Evolutionary conservation across 2,888 invertebrate species (phyloP), one percentile per base, ranked within the genome.

Genomic region (Agriotes lineatus): DNA sequence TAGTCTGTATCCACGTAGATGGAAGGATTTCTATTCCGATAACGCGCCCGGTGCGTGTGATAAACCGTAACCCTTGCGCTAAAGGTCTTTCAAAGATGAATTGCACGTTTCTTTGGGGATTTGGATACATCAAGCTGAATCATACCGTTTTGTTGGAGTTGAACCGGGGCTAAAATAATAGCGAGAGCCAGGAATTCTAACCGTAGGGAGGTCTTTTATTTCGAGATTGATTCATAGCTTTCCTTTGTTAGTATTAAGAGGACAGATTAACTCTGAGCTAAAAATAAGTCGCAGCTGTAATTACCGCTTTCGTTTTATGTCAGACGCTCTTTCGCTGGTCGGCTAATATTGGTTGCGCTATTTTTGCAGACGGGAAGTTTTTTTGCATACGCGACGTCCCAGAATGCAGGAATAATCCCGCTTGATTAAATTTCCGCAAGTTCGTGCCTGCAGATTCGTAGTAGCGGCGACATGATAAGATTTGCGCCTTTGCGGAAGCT

Each of bases 1-100:
- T 22, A 48, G 48, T 48, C 25, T 12, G 12, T n/a, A 10, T 6
- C 12, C 12, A 1, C 25, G 10, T 48, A 48, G 48, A 48, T 48
- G 12, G 48, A 25, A 25, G 25, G 42, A 42, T 42, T 42, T 42
- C 1, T 14, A 9, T 48, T 19, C 25, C 10, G 48, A 48, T 48
- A 48, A 48, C 5, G 48, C n/a, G 20, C 25, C 25, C 22, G 12
- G 19, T 12, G 44, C 19, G 1, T 19, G 22, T 20, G 20, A 48
- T 48, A 48, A 48, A 48, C 6, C 22, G 22, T 48, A 48, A 22
- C 48, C 48, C 48, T 12, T 1, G 12, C 48, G 22, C 25, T 19
- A 22, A 48, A 48, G 22, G 48, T 48, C 22, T 48, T n/a, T 22
- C 12, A 20, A 45, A 48, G 48, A 48, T 48, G 48, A 48, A 48